Evolutionary conservation across 1,140 invertebrate genomes (phyloP).

Genomic region (Coenobita brevimanus): DNA sequence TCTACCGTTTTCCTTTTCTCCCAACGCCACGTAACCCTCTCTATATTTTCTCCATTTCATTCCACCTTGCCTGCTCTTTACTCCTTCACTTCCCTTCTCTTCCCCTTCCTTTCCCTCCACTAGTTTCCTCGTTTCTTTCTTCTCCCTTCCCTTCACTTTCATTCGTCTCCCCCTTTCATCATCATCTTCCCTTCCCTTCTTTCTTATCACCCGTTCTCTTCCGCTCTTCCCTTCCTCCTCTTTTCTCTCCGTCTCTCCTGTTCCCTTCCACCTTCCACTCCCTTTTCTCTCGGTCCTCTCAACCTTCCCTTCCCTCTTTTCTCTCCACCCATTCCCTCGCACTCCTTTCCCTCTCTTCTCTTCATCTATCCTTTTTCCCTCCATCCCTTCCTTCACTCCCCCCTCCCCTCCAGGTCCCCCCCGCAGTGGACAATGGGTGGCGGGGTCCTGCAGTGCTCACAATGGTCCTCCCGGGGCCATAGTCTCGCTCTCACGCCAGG

Average conservation of each 20-base stretch:
- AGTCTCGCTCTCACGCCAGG: neutral
- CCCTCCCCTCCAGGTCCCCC: neutral
- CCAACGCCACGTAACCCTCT: too few relatives aligned
- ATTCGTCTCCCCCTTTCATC: neutral
- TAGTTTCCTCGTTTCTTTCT: too few relatives aligned
- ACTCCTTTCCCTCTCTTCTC: neutral
- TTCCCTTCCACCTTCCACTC: too few relatives aligned
- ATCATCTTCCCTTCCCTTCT: neutral
- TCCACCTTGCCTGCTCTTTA: too few relatives aligned
- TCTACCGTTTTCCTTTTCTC: too few relatives aligned
- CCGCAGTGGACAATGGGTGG: slow-evolving; percentile 9
- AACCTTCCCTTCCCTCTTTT: neutral
- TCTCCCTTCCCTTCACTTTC: too few relatives aligned
- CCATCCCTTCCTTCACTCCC: neutral
- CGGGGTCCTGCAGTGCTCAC: slow-evolving; percentile 14
- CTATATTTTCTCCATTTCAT: too few relatives aligned
- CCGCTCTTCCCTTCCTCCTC: neutral
- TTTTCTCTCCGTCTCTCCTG: neutral
- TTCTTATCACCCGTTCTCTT: neutral
- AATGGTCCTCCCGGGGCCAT: neutral
- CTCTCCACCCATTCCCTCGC: neutral
- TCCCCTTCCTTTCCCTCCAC: too few relatives aligned
- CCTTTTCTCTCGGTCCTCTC: too few relatives aligned
- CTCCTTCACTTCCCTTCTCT: too few relatives aligned
- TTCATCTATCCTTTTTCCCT: neutral